These are phyloP conservation scores for Macrophya annulata DNA, from an alignment of 2,888 invertebrate species.

Conservation along the genomic window DNA sequence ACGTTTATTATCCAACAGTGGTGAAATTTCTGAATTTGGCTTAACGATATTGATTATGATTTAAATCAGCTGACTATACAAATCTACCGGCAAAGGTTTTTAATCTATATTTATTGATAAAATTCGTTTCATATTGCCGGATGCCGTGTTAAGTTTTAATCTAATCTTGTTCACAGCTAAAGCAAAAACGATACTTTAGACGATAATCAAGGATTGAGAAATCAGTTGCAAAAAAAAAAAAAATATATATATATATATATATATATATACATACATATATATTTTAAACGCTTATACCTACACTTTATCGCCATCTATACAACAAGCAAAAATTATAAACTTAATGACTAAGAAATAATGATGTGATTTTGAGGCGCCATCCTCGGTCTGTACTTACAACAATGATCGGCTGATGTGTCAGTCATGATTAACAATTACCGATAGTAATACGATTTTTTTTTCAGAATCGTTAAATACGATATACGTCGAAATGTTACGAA, in stretches of 20 bases:
- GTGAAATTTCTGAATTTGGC: conserved; percentile 17
- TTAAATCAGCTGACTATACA: conserved; percentile 2
- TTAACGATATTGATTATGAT: conserved; percentile 4
- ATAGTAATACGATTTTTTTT: not conserved
- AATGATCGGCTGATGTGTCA: not conserved
- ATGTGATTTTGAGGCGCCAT: not conserved
- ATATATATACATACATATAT: not conserved
- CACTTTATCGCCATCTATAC: not conserved
- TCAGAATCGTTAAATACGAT: not conserved
- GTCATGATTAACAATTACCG: not conserved
- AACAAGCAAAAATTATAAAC: not conserved
- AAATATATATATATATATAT: not conserved
- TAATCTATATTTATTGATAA: conserved; percentile 48
- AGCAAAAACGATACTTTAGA: not conserved
- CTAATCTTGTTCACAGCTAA: conserved; percentile 47
- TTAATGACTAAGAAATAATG: not conserved
- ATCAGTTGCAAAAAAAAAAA: conserved; percentile 7
- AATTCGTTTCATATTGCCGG: conserved; percentile 48
- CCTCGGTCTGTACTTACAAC: not conserved
- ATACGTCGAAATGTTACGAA: not conserved
- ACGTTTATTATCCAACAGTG: not conserved
- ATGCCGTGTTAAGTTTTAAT: conserved; percentile 51
- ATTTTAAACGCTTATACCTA: not conserved
- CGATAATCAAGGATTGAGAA: conserved; percentile 18
- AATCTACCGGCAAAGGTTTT: not conserved